Evolutionary conservation across 2,113 vertebrate species (phyloP).

Genomic region (Macaca nemestrina): DNA sequence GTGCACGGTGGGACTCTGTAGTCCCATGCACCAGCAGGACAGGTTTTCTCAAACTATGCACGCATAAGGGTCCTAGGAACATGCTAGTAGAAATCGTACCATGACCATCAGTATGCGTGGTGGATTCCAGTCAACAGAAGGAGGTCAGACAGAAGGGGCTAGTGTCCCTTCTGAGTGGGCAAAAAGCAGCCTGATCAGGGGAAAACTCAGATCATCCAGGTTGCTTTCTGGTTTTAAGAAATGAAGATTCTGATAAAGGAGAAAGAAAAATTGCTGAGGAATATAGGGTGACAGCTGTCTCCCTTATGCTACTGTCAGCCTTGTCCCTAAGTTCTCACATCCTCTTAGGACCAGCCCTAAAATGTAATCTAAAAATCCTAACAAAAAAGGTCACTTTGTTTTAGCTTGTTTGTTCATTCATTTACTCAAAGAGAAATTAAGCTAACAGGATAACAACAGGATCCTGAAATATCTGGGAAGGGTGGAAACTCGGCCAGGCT

Average conservation of each 20-base stretch:
- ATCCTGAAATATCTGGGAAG: not conserved
- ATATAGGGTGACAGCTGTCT: not conserved
- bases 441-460: not conserved
- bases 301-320: not conserved
- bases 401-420: not conserved
- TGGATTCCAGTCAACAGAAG: not conserved
- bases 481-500: not conserved
- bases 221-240: not conserved
- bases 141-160: not conserved
- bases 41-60: not conserved
- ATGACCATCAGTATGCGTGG: no score
- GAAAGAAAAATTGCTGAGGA: not conserved
- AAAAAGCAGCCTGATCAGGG: not conserved
- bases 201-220: not conserved
- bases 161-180: not conserved
- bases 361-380: constrained; percentile 25
- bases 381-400: not conserved
- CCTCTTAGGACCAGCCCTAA: not conserved
- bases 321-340: not conserved
- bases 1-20: not conserved
- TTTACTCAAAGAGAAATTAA: not conserved
- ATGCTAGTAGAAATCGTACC: not conserved
- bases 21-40: not conserved
- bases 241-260: not conserved
- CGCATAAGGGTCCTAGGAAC: no score